Evolutionary conservation across 2,113 vertebrate species (phyloP).

Genomic region (Mastomys natalensis): DNA sequence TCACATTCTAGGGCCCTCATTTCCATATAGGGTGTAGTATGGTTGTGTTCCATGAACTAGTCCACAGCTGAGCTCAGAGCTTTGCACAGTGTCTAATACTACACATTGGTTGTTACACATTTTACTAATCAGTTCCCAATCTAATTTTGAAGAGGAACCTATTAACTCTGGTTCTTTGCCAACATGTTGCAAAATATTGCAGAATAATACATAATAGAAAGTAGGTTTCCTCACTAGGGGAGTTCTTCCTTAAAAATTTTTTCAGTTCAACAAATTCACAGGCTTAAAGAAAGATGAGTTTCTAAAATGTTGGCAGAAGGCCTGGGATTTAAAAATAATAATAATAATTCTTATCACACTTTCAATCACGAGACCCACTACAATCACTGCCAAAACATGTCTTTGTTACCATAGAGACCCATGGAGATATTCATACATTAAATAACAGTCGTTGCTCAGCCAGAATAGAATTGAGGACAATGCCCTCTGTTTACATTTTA

Average conservation of each 20-base stretch:
- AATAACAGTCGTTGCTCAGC: constrained; percentile 56
- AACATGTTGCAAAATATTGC: not conserved
- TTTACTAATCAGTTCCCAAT: not conserved
- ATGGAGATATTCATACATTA: constrained; percentile 49
- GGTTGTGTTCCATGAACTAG: not conserved
- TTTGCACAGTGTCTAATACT: not conserved
- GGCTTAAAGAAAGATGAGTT: constrained; percentile 16
- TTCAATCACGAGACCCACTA: constrained; percentile 60
- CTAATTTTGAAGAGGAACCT: not conserved
- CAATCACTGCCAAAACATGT: constrained; percentile 63
- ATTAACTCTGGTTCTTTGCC: not conserved
- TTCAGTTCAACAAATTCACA: constrained; percentile 48
- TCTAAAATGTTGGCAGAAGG: constrained; percentile 60
- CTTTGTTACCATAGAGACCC: constrained; percentile 62
- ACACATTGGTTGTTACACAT: not conserved
- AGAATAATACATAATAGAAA: not conserved
- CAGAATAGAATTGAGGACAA: constrained; percentile 33
- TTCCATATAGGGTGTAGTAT: not conserved
- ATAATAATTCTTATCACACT: constrained; percentile 66
- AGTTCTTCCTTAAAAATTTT: not conserved
- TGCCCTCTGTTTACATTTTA: constrained; percentile 3
- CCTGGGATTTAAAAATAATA: constrained; percentile 58
- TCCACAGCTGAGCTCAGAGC: not conserved
- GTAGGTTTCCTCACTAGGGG: not conserved
- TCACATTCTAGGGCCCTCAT: not conserved